Evolutionary conservation across 1,140 invertebrate species (phyloP).

Genomic region (Nixonia krombeini): DNA sequence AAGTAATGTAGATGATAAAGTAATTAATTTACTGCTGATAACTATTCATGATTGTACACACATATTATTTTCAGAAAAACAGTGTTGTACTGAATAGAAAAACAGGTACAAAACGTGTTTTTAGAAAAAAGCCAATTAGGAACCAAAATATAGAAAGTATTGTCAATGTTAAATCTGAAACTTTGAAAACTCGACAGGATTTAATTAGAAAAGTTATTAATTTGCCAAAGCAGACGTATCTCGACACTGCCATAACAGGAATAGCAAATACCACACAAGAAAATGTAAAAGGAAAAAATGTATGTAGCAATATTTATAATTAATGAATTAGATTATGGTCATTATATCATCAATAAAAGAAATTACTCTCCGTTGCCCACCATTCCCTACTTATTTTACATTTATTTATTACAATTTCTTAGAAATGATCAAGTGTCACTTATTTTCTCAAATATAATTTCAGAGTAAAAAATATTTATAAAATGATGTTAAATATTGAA

Average conservation of each 20-base stretch:
- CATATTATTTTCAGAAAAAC: background rate
- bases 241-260: background rate
- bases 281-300: conserved; percentile 50
- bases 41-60: no score
- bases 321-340: background rate
- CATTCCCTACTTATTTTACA: no score
- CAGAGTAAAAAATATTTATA: no score
- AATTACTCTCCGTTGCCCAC: no score
- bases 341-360: no score
- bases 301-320: conserved; percentile 12
- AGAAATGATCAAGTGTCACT: no score
- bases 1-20: no score
- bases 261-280: conserved; percentile 30
- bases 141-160: conserved; percentile 7
- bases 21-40: no score
- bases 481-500: no score
- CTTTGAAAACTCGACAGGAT: background rate
- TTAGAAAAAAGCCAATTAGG: background rate
- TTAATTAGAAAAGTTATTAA: conserved; percentile 28
- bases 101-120: background rate
- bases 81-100: background rate
- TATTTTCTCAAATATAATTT: no score
- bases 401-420: no score
- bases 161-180: conserved; percentile 9
- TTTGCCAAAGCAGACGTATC: conserved; percentile 4